phyloP scores from a whole-genome alignment of 2,888 invertebrate genomes.

The Conchocele bisecta region DNA sequence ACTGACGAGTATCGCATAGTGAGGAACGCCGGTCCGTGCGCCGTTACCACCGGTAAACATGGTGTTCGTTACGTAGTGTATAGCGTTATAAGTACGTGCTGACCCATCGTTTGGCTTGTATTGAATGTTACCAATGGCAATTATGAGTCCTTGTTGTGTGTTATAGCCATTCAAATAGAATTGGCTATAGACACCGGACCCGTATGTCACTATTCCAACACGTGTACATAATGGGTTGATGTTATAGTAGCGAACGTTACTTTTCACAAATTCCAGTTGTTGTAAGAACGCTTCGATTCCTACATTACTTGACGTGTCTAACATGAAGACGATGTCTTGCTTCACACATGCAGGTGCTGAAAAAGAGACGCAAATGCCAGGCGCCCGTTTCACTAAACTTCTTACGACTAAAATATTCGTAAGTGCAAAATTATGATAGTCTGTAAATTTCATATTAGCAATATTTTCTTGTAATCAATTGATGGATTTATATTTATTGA shows the following conservation, averaged over 20 bases:
- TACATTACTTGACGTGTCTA: slow-evolving; percentile 70
- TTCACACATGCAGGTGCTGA: slow-evolving; percentile 55
- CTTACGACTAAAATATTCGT: too few species aligned
- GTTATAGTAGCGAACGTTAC: slow-evolving; percentile 66
- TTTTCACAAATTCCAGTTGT: slow-evolving; percentile 64
- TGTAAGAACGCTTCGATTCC: slow-evolving; percentile 62
- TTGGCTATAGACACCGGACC: slow-evolving; percentile 63
- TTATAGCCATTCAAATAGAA: slow-evolving; percentile 65
- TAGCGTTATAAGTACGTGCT: slow-evolving; percentile 60
- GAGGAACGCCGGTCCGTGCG: slow-evolving; percentile 63
- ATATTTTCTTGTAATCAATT: too few species aligned
- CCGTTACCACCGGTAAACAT: slow-evolving; percentile 63
- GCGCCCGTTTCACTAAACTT: too few species aligned
- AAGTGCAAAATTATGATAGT: too few species aligned
- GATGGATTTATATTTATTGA: too few species aligned
- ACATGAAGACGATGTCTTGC: slow-evolving; percentile 69
- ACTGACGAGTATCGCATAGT: slow-evolving; percentile 67
- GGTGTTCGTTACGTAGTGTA: slow-evolving; percentile 57
- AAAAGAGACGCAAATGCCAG: too few species aligned
- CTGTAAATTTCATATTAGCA: too few species aligned
- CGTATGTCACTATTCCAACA: slow-evolving; percentile 68
- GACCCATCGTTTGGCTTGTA: slow-evolving; percentile 57
- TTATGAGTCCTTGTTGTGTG: slow-evolving; percentile 44
- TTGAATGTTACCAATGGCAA: slow-evolving; percentile 60
- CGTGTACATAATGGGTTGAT: slow-evolving; percentile 63